Evolutionary conservation across 2,797 vertebrate genomes (phyloP), one percentile per base, ranked within the genome.

Genomic region (Diplodus puntazzo): DNA sequence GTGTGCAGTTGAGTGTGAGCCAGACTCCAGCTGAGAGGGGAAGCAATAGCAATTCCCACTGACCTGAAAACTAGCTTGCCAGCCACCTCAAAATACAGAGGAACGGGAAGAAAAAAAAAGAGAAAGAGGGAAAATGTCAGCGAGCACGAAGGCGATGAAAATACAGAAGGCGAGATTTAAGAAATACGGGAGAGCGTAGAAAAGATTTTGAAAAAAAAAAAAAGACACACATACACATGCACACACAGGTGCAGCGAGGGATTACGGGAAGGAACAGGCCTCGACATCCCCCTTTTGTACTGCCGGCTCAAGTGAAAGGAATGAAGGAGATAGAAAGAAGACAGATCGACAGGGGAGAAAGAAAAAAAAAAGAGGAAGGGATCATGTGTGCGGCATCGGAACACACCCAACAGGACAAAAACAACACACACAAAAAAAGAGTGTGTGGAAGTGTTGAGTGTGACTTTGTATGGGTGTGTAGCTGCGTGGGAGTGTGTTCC

Each of bases 11-110:
- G 84, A 86, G 86, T 87, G 89, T 78, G 88, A 87, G 82, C 75
- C 81, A 77, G 89, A 78, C 90, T 88, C 85, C 87, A 87, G 89
- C 89, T 91, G 92, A 90, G 91, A 89, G 63, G 85, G 85, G 83
- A 86, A 80, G 91, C 86, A 83, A 88, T 89, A 87, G 86, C 87
- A 67, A 92, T 93, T 91, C 90, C 86, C 89, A 89, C 80, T 92
- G 93, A 93, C 93, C 93, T 92, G 92, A 92, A 94, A 93, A 90
- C 85, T 67, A 69, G 89, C 77, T 76, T 50, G 77, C 75, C 59
- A 84, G 79, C 78, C 79, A 91, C 83, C 86, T 88, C 83, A 83
- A 89, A 88, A 86, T 45, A 79, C 8, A 78, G 52, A 75, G 63
- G 57, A 48, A 62, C 4, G 10, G n/a, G 20, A 9, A 2, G 13